These are phyloP conservation scores for Noctua pronuba DNA, from an alignment of 2,888 invertebrate species.

Conservation along the genomic window DNA sequence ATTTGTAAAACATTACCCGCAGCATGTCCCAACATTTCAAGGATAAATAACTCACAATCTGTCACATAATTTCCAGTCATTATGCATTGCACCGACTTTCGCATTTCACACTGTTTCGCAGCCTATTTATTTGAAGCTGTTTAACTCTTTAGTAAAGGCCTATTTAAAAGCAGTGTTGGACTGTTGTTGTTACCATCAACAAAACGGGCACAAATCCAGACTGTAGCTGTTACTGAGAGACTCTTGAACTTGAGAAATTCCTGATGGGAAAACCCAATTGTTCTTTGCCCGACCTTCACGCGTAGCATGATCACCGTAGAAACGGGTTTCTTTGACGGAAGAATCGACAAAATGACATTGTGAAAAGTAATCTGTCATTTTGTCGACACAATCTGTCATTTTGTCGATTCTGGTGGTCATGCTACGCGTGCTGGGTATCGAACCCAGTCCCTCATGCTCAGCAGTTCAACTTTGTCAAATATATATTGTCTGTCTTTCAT, in stretches of 20 bases:
- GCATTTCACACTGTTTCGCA: conserved; percentile 1
- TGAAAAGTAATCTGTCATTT: too few species aligned
- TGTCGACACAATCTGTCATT: too few species aligned
- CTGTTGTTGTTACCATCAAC: neutral
- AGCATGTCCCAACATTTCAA: conserved; percentile 37
- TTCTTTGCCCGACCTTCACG: neutral
- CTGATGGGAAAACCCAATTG: neutral
- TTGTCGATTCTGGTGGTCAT: too few species aligned
- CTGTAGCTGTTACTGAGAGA: neutral
- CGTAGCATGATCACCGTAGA: too few species aligned
- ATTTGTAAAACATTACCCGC: conserved; percentile 43
- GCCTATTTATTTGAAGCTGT: neutral
- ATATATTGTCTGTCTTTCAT: neutral
- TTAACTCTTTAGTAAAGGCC: neutral
- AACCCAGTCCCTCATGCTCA: neutral
- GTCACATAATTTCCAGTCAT: conserved; percentile 2
- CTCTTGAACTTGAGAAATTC: too few species aligned
- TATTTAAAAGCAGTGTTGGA: neutral
- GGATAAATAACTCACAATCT: conserved; percentile 44
- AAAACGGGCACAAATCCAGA: neutral
- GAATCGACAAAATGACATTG: too few species aligned
- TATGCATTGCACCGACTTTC: conserved; percentile 36
- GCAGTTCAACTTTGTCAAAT: neutral
- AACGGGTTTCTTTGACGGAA: too few species aligned
- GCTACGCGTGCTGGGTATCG: too few species aligned